These are phyloP conservation scores for Epizoanthus rinbou DNA, from an alignment of 92 coral and sea anemone species.

Conservation along the genomic window DNA sequence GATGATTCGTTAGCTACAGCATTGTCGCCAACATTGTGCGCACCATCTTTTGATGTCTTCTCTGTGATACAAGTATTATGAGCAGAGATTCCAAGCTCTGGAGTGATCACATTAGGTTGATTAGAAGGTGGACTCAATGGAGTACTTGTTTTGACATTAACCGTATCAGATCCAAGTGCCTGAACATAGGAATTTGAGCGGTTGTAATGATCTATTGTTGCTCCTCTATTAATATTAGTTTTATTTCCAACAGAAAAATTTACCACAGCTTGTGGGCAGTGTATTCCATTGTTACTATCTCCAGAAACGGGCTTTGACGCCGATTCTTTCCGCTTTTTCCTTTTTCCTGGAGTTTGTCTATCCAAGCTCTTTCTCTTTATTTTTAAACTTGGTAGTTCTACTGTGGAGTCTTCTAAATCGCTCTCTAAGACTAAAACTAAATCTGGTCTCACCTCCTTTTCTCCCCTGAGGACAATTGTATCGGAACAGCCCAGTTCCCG, in stretches of 20 bases:
- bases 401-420: background rate
- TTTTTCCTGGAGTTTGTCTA: slow-evolving; percentile 28
- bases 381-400: slow-evolving; percentile 25
- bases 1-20: slow-evolving; percentile 19
- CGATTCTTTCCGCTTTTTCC: slow-evolving; percentile 37
- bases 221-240: background rate
- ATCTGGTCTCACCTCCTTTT: background rate
- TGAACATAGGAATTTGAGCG: background rate
- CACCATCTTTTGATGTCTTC: background rate
- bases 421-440: too few species aligned
- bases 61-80: background rate
- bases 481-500: too few species aligned
- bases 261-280: background rate
- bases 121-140: slow-evolving; percentile 18
- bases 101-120: background rate
- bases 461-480: background rate
- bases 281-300: background rate
- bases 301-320: background rate
- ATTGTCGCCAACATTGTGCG: background rate
- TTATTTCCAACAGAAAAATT: slow-evolving; percentile 18
- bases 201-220: background rate
- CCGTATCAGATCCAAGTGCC: background rate
- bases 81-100: background rate
- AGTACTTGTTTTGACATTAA: slow-evolving; percentile 8
- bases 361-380: slow-evolving; percentile 39